phyloP scores from a whole-genome alignment of 2,888 invertebrate genomes.

The Acrocyrtus sp. region DNA sequence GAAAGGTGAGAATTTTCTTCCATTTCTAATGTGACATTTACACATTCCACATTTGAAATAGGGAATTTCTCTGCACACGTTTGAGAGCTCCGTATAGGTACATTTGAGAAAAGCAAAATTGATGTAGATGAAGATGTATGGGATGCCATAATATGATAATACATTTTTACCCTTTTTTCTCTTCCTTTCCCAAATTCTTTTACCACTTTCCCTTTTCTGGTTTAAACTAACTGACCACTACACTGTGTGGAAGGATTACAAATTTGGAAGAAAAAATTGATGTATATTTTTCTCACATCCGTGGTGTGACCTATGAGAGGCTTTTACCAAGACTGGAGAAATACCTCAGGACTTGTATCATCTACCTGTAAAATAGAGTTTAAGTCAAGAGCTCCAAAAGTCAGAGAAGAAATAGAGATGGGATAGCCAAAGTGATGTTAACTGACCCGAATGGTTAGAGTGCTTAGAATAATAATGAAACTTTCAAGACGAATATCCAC shows the following conservation, averaged over 20 bases:
- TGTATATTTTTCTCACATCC: slow-evolving; percentile 12
- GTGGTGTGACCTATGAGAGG: slow-evolving; percentile 12
- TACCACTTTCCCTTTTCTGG: slow-evolving; percentile 3
- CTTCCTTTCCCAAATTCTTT: neutral
- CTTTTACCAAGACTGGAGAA: slow-evolving; percentile 9
- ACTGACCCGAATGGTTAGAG: slow-evolving; percentile 47
- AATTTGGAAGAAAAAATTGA: slow-evolving; percentile 15
- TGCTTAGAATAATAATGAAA: slow-evolving; percentile 44
- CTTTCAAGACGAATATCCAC: slow-evolving; percentile 50
- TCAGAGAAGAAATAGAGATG: slow-evolving; percentile 30
- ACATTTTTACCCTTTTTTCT: neutral
- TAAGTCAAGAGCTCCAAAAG: neutral
- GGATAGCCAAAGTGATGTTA: slow-evolving; percentile 47
- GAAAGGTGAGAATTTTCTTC: slow-evolving; percentile 27
- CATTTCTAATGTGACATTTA: slow-evolving; percentile 30
- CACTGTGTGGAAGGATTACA: neutral
- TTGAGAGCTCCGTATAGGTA: slow-evolving; percentile 28
- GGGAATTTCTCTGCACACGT: slow-evolving; percentile 6
- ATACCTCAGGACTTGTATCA: no score
- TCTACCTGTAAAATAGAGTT: slow-evolving; percentile 7
- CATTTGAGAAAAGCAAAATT: slow-evolving; percentile 39
- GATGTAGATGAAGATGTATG: slow-evolving; percentile 36
- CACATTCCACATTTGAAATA: slow-evolving; percentile 27
- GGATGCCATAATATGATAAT: slow-evolving; percentile 12
- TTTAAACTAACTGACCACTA: slow-evolving; percentile 18